These are phyloP conservation scores for Chauna torquata DNA, from an alignment of 2,113 vertebrate species.

Conservation along the genomic window DNA sequence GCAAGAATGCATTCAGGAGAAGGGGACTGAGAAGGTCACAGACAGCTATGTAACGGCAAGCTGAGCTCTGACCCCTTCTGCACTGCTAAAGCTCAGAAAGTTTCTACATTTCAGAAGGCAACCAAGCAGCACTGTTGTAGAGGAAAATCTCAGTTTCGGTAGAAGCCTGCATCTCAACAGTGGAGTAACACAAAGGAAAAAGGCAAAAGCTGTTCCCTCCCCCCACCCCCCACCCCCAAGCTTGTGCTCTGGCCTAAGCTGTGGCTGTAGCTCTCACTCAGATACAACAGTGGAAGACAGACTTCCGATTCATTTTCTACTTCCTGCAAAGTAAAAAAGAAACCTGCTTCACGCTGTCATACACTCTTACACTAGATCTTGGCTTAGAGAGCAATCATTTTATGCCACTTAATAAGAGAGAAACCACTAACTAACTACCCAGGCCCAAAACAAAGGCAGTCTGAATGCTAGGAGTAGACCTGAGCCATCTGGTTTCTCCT, in stretches of 20 bases:
- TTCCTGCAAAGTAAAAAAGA: background rate
- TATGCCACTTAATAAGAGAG: background rate
- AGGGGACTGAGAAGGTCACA: constrained; percentile 20
- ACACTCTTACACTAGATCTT: background rate
- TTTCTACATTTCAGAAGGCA: background rate
- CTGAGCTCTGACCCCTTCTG: background rate
- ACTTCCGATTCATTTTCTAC: background rate
- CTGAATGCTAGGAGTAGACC: background rate
- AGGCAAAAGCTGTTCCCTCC: background rate
- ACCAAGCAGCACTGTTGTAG: background rate
- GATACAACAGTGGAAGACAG: background rate
- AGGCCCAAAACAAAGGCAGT: constrained; percentile 10
- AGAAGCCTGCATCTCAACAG: background rate
- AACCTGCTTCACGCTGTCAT: background rate
- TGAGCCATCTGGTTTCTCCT: constrained; percentile 15
- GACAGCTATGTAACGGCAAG: background rate
- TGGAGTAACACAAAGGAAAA: background rate
- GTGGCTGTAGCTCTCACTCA: background rate
- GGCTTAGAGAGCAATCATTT: background rate
- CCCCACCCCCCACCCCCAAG: too few relatives aligned
- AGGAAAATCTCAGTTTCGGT: background rate
- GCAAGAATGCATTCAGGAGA: background rate
- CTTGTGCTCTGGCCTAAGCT: background rate
- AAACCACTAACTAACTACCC: constrained; percentile 53
- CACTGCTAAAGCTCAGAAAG: background rate